Base-by-base conservation (phyloP, 2,888 invertebrate species). In the Glaucopsyche alexis region DNA sequence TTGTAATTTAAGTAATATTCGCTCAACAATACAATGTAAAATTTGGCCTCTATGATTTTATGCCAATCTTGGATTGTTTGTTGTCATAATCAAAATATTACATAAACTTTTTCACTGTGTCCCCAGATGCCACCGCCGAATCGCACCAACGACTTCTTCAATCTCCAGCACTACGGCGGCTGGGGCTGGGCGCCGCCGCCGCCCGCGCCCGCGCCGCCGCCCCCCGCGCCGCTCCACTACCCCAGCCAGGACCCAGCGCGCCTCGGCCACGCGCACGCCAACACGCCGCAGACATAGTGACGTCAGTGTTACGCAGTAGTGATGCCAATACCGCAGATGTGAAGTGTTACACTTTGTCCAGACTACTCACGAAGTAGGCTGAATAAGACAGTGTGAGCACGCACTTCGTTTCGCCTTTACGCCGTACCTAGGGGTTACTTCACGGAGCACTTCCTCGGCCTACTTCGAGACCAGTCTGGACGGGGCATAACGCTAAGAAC, bases 231-330 rank as follows among this genome's bases (percentile, higher is more conserved):
- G 0, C 92, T 96, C 69, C 98, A 99, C 89, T 99, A 99, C 94
- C 99, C 99, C 5, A 98, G 98, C 84, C 99, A 99, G 88, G 99
- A 99, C 94, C 99, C 99, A 0, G 96, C 96, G 55, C 94, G 98
- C 45, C 95, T 99, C 89, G 99, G 99, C 0, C 93, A 93, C 73
- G 91, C 92, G 0, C 91, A 91, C 71, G 87, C 89, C 6, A 87
- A 87, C 73, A 80, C 84, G 1, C 91, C 90, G 5, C 91, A 91
- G 77, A 85, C 89, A 0, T 91, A 89, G 74, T 40, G 16, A 19
- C 55, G 55, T 55, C 19, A 55, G 4, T 19, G 52, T 13, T 42
- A 29, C 19, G 14, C 16, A 38, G 42, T 19, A 55, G 42, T 11
- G 16, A 55, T 9, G 55, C n/a, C 50, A n/a, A 52, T 6, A 7